Evolutionary conservation across 2,113 vertebrate genomes (phyloP).

Genomic region (Lichenostomus cassidix): DNA sequence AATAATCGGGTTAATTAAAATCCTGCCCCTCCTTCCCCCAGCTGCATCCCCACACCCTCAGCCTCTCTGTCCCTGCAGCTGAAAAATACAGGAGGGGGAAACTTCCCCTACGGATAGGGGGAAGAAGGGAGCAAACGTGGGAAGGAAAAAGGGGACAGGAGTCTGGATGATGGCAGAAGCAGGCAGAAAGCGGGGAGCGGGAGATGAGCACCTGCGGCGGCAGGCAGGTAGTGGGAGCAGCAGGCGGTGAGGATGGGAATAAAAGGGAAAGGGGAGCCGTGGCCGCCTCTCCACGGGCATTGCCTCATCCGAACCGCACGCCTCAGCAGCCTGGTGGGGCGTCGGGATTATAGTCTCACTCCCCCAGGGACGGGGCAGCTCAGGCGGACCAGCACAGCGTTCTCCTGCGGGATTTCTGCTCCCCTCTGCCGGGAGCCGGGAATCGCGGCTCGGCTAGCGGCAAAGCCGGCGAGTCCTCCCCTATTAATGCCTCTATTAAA

Average conservation of each 20-base stretch:
- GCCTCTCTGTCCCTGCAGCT: not conserved
- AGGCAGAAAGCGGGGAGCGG: not conserved
- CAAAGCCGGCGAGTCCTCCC: not conserved
- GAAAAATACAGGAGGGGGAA: not conserved
- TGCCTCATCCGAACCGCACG: fast-evolving
- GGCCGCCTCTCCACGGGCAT: not conserved
- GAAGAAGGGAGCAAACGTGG: not conserved
- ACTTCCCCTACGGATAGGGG: not conserved
- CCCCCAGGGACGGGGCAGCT: not conserved
- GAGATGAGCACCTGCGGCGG: not conserved
- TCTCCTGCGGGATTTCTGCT: not conserved
- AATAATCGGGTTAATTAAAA: not conserved
- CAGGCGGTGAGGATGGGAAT: not conserved
- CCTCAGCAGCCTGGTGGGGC: not conserved
- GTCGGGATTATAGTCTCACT: not conserved
- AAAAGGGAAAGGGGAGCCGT: not conserved
- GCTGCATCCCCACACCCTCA: not conserved
- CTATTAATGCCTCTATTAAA: conserved; percentile 33
- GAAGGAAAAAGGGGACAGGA: fast-evolving
- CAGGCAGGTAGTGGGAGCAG: not conserved
- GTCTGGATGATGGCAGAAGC: fast-evolving
- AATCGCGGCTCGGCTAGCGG: not conserved
- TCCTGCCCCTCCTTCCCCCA: not conserved
- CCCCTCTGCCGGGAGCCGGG: not conserved
- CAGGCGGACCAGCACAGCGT: fast-evolving